A percentile compares a stretch with the other conserved stretches of the same genome.
Evolutionary conservation across 2,888 invertebrate species (phyloP).

Genomic region (Euspilapteryx auroguttella): DNA sequence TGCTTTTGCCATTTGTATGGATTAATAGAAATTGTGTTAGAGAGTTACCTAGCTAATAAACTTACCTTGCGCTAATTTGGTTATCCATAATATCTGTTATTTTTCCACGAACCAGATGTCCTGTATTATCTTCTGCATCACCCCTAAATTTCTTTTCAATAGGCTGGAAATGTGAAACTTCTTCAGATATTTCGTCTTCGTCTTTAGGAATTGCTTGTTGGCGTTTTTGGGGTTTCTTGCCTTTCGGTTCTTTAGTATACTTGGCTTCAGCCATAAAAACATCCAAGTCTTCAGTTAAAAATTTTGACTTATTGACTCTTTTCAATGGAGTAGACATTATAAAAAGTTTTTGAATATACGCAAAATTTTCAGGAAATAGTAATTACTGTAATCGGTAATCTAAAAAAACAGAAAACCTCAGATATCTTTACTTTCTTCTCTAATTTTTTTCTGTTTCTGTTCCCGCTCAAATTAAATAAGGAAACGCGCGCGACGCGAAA

Average conservation of each 20-base stretch:
- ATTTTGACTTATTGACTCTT: conserved; percentile 22
- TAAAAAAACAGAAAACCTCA: too few species aligned
- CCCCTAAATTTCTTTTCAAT: conserved; percentile 25
- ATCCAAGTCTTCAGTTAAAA: conserved; percentile 20
- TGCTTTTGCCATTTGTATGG: too few species aligned
- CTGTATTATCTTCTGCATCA: conserved; percentile 15
- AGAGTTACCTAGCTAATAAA: not conserved
- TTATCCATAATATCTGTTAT: conserved; percentile 25
- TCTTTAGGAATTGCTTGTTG: conserved; percentile 12
- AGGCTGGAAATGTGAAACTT: conserved; percentile 19
- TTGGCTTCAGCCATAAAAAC: conserved; percentile 26
- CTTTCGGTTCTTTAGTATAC: conserved; percentile 22
- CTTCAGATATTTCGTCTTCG: conserved; percentile 21
- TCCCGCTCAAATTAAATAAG: too few species aligned
- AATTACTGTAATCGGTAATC: too few species aligned
- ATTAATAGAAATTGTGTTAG: not conserved
- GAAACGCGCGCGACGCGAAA: too few species aligned
- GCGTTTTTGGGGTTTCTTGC: conserved; percentile 22
- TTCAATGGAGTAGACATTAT: conserved; percentile 21
- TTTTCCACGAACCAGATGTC: conserved; percentile 29
- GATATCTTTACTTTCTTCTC: too few species aligned
- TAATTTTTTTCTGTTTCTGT: too few species aligned
- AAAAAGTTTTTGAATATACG: too few species aligned
- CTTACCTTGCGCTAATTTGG: conserved; percentile 30
- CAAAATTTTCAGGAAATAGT: too few species aligned